phyloP scores from a whole-genome alignment of 2,888 invertebrate genomes.

The Piscicola geometra region DNA sequence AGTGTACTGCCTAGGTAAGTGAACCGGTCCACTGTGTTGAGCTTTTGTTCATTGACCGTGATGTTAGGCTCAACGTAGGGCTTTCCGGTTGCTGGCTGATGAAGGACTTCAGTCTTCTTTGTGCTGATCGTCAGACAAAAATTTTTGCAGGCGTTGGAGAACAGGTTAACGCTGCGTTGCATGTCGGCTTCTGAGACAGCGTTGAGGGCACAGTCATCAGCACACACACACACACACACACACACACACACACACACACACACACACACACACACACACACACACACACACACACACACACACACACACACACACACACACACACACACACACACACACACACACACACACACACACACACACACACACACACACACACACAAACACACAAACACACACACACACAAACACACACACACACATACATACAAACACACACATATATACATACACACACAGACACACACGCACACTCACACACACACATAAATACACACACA shows the following conservation, averaged over 20 bases:
- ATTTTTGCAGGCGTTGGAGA: too few relatives aligned
- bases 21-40: too few relatives aligned
- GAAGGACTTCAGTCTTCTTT: too few relatives aligned
- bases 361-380: constrained; percentile 21
- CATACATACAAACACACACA: constrained; percentile 14
- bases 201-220: not conserved
- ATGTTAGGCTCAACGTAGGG: too few relatives aligned
- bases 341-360: constrained; percentile 20
- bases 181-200: too few relatives aligned
- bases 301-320: constrained; percentile 23
- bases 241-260: not conserved
- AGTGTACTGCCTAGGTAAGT: too few relatives aligned
- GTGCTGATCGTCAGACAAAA: too few relatives aligned
- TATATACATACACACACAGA: not conserved
- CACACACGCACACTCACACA: constrained; percentile 52
- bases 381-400: constrained; percentile 17
- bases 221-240: not conserved
- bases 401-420: constrained; percentile 21
- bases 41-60: too few relatives aligned
- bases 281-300: not conserved
- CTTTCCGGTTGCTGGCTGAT: too few relatives aligned
- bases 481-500: constrained; percentile 17
- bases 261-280: constrained; percentile 12
- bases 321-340: constrained; percentile 20
- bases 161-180: too few relatives aligned